Evolutionary conservation across 2,797 vertebrate genomes (phyloP).

Genomic region (Cyclopterus lumpus): DNA sequence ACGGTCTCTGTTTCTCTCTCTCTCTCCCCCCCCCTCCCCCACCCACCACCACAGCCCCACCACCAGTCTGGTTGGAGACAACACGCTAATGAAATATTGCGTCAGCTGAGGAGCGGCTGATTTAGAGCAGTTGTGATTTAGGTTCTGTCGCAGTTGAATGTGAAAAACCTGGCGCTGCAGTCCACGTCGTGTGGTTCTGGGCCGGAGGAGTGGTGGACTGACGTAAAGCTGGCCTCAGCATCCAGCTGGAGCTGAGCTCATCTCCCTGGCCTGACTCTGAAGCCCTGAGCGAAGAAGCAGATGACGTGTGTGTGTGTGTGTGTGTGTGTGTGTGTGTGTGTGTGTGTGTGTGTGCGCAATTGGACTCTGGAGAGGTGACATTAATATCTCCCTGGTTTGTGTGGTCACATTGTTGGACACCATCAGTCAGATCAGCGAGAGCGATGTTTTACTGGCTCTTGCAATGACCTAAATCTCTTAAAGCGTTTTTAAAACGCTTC

Average conservation of each 20-base stretch:
- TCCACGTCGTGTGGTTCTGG: constrained; percentile 43
- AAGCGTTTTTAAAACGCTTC: constrained; percentile 51
- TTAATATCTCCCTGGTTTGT: constrained; percentile 66
- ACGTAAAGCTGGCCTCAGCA: constrained; percentile 71
- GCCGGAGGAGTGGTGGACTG: constrained; percentile 56
- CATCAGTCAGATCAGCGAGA: constrained; percentile 56
- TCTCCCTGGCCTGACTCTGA: constrained; percentile 70
- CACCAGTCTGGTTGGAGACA: constrained; percentile 49
- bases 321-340: constrained; percentile 29
- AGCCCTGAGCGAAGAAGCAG: constrained; percentile 78
- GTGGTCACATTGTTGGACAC: constrained; percentile 71
- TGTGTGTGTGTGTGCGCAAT: constrained; percentile 32
- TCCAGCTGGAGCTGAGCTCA: constrained; percentile 81
- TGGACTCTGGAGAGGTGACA: constrained; percentile 50
- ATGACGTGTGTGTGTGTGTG: constrained; percentile 60
- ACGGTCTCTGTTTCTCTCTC: constrained; percentile 27
- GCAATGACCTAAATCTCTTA: constrained; percentile 57
- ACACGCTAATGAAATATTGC: constrained; percentile 62
- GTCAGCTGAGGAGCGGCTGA: constrained; percentile 56
- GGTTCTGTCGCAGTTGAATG: constrained; percentile 46
- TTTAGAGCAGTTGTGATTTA: constrained; percentile 65
- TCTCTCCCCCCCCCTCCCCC: constrained; percentile 9
- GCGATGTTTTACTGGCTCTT: constrained; percentile 39
- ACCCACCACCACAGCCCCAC: not conserved
- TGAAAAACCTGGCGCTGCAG: constrained; percentile 48